Percentiles rank a stretch among this genome's conserved stretches.
phyloP scores from a whole-genome alignment of 1,140 invertebrate species.

The Wasmannia auropunctata region DNA sequence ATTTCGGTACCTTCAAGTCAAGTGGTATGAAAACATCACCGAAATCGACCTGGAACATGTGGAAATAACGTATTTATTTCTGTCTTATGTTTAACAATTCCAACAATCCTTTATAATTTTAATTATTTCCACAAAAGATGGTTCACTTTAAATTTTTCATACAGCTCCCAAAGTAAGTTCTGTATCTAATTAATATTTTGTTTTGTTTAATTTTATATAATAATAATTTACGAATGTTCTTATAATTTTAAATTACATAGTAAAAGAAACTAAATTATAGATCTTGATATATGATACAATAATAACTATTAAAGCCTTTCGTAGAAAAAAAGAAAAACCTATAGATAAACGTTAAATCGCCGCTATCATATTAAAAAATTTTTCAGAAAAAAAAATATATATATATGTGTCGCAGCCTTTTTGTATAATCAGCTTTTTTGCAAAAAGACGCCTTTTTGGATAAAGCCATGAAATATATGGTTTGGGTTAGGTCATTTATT shows the following conservation, averaged over 20 bases:
- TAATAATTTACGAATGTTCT: not conserved
- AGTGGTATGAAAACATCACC: conserved; percentile 92
- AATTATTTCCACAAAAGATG: not conserved
- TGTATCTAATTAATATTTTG: not conserved
- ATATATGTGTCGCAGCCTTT: too few relatives aligned
- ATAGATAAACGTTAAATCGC: not conserved
- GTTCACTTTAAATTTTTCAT: not conserved
- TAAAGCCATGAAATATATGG: too few relatives aligned
- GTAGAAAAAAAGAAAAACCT: not conserved
- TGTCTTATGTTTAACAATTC: not conserved
- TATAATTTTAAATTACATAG: not conserved
- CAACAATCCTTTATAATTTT: not conserved
- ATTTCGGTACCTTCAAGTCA: conserved; percentile 90
- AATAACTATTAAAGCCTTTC: not conserved
- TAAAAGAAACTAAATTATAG: not conserved
- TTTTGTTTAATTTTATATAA: not conserved
- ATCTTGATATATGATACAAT: not conserved
- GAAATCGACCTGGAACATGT: conserved; percentile 91
- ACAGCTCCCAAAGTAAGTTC: not conserved
- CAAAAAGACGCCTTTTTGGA: too few relatives aligned
- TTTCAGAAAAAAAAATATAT: too few relatives aligned
- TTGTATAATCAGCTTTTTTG: too few relatives aligned
- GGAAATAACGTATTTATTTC: conserved; percentile 25
- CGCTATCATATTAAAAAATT: too few relatives aligned
- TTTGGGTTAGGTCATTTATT: too few relatives aligned